Conservation (phyloP, 2,113 vertebrate genomes). For the Vombatus ursinus region DNA sequence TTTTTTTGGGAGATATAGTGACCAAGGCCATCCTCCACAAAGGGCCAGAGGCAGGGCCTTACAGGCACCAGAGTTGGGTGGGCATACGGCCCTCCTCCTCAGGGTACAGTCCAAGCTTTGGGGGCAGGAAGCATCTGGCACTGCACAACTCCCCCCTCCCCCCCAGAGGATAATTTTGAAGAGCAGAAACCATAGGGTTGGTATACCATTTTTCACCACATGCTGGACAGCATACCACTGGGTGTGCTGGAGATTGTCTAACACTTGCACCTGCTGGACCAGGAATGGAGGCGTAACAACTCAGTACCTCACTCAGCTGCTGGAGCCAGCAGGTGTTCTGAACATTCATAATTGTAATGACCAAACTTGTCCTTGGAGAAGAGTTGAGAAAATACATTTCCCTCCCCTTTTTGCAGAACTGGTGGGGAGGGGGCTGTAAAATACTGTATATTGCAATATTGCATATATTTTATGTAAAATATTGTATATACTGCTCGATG, state of each 20-base stretch:
- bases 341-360: neutral
- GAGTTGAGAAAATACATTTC: no score
- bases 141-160: neutral
- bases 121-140: constrained; percentile 85
- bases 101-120: constrained; percentile 90
- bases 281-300: neutral
- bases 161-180: neutral
- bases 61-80: constrained; percentile 78
- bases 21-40: constrained; percentile 85
- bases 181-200: neutral
- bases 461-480: no score
- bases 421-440: no score
- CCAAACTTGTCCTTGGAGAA: no score
- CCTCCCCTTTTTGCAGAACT: no score
- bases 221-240: neutral
- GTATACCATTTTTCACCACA: neutral
- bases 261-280: neutral
- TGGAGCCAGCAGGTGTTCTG: no score
- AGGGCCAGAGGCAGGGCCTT: constrained; percentile 89
- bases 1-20: constrained; percentile 80
- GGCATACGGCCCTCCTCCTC: constrained; percentile 87
- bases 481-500: no score
- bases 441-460: no score
- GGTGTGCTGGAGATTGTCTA: neutral
- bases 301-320: neutral